Conservation (phyloP, 2,888 invertebrate species). For the Dysmachus trigonus region DNA sequence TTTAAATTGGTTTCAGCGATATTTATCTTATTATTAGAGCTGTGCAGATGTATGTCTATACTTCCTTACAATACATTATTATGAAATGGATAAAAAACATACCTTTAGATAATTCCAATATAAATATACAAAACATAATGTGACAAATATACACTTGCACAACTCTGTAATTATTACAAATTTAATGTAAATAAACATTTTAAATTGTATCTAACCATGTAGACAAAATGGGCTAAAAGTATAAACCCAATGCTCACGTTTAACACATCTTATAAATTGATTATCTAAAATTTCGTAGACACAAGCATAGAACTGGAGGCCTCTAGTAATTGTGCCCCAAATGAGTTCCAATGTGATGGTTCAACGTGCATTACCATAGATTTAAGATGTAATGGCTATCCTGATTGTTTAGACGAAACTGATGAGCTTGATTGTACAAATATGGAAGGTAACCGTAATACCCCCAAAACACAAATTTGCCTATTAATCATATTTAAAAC, state of each 20-base stretch:
- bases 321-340: slow-evolving; percentile 58
- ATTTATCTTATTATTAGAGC: background rate
- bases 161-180: background rate
- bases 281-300: slow-evolving; percentile 50
- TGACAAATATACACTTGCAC: background rate
- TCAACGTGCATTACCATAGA: slow-evolving; percentile 64
- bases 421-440: slow-evolving; percentile 68
- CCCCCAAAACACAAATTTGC: background rate
- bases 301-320: slow-evolving; percentile 54
- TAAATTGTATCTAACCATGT: background rate
- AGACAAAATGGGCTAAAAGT: background rate
- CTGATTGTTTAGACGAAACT: slow-evolving; percentile 71
- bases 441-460: slow-evolving; percentile 59
- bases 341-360: slow-evolving; percentile 63
- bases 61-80: background rate
- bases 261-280: background rate
- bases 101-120: background rate
- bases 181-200: background rate
- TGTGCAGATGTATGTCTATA: background rate
- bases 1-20: background rate
- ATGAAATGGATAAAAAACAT: background rate
- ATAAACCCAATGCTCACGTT: background rate
- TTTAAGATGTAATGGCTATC: slow-evolving; percentile 69
- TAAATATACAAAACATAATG: background rate
- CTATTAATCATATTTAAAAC: background rate